phyloP scores from a whole-genome alignment of 2,113 vertebrate species.

The Neotragus pygmaeus region DNA sequence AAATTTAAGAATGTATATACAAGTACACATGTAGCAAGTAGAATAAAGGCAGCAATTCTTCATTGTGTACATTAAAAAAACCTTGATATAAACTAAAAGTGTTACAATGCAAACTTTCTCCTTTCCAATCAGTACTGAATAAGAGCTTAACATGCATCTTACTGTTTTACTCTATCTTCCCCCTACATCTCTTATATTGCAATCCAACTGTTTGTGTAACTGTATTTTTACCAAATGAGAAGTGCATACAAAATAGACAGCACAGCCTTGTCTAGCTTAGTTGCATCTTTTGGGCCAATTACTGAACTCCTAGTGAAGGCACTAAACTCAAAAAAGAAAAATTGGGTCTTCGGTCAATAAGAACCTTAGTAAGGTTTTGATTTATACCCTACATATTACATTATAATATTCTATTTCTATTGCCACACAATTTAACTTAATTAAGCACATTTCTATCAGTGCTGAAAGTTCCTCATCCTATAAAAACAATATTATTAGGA shows the following conservation, averaged over 20 bases:
- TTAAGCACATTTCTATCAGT: not conserved
- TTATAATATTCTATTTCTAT: not conserved
- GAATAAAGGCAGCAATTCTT: conserved; percentile 45
- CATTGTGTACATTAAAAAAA: not conserved
- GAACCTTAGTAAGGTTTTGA: conserved; percentile 34
- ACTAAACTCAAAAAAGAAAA: conserved; percentile 37
- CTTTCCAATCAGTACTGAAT: not conserved
- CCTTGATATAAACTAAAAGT: conserved; percentile 33
- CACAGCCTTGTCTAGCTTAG: conserved; percentile 34
- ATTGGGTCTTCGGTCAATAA: conserved; percentile 12
- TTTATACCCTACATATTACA: conserved; percentile 1
- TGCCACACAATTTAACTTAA: conserved; percentile 15
- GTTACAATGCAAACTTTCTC: not conserved
- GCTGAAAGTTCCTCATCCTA: not conserved
- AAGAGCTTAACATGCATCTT: conserved; percentile 27
- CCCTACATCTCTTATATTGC: not conserved
- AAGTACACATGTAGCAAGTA: conserved; percentile 2
- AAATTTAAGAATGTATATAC: conserved; percentile 29
- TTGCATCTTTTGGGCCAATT: conserved; percentile 26
- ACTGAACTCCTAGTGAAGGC: conserved; percentile 25
- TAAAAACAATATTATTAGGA: conserved; percentile 31
- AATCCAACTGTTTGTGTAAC: conserved; percentile 12
- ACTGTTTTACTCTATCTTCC: not conserved
- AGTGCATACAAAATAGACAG: conserved; percentile 65
- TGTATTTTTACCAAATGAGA: conserved; percentile 59